Percentiles rank a stretch among this genome's conserved stretches.
Evolutionary conservation across 2,113 vertebrate species (phyloP).

Genomic region (Columba livia): DNA sequence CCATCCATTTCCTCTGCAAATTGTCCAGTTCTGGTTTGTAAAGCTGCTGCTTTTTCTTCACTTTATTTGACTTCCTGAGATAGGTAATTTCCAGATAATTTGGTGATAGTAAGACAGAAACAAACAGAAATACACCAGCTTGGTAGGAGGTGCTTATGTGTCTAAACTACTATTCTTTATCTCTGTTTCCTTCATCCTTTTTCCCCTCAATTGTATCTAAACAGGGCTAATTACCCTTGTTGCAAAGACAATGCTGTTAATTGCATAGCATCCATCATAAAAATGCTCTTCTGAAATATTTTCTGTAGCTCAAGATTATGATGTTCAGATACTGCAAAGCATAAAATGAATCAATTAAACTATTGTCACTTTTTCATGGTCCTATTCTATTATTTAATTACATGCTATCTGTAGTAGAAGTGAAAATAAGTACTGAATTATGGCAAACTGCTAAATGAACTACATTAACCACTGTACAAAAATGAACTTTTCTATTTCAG

Average conservation of each 20-base stretch:
- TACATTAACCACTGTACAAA: background rate
- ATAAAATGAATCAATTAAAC: background rate
- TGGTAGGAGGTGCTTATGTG: background rate
- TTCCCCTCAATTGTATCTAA: background rate
- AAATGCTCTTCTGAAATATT: background rate
- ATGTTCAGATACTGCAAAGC: background rate
- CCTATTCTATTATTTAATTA: background rate
- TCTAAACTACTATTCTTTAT: background rate
- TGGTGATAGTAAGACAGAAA: background rate
- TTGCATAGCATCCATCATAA: background rate
- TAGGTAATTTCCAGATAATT: background rate
- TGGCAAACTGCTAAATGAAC: background rate
- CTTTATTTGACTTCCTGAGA: background rate
- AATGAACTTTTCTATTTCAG: background rate
- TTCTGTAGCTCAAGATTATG: background rate
- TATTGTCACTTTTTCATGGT: background rate
- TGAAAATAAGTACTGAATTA: background rate
- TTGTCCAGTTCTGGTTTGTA: constrained; percentile 24
- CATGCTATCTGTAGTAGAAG: background rate
- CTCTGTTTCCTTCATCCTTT: background rate
- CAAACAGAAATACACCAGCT: background rate
- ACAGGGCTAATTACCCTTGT: background rate
- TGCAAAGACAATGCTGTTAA: background rate
- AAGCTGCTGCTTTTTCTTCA: constrained; percentile 25
- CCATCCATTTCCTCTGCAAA: background rate